phyloP scores from a whole-genome alignment of 2,113 vertebrate species.

The Pterophyllum scalare region DNA sequence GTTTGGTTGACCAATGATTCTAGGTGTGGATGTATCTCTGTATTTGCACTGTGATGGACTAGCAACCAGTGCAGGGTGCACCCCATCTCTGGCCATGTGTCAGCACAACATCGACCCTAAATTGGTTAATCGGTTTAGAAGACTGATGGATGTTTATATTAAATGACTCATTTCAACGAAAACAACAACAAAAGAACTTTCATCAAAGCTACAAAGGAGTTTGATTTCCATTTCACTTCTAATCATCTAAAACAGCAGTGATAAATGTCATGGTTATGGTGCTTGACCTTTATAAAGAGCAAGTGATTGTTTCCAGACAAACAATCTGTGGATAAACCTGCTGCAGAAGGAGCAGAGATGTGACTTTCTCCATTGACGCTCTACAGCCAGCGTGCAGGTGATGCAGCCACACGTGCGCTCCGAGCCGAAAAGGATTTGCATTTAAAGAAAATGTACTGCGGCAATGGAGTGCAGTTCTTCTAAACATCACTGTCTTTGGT shows the following conservation, averaged over 20 bases:
- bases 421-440: not conserved
- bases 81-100: not conserved
- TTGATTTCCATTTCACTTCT: not conserved
- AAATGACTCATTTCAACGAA: not conserved
- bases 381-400: not conserved
- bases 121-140: not conserved
- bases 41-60: not conserved
- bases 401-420: not conserved
- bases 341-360: not conserved
- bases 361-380: not conserved
- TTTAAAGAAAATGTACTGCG: not conserved
- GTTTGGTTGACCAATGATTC: not conserved
- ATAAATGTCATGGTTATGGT: slow-evolving; percentile 6
- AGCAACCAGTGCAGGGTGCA: too few species aligned
- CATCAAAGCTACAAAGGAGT: not conserved
- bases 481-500: slow-evolving; percentile 7
- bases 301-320: slow-evolving; percentile 22
- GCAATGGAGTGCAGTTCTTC: not conserved
- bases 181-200: not conserved
- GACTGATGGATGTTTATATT: not conserved
- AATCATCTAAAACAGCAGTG: not conserved
- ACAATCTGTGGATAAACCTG: not conserved
- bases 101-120: not conserved
- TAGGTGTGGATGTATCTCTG: not conserved
- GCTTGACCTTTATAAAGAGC: not conserved